These are phyloP conservation scores for Synchiropus splendidus DNA, from an alignment of 2,113 vertebrate genomes.

Conservation along the genomic window DNA sequence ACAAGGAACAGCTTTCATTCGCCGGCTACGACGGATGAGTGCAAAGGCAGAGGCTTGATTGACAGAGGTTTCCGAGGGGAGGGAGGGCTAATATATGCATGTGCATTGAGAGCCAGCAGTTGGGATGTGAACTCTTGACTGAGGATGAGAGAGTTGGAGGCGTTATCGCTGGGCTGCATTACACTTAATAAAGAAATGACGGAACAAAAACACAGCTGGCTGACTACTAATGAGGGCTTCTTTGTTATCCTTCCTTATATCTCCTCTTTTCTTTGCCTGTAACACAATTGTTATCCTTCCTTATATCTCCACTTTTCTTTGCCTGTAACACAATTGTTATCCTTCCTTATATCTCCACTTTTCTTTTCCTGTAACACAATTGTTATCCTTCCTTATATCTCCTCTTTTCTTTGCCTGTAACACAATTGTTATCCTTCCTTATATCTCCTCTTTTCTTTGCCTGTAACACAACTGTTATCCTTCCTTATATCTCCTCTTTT, in stretches of 20 bases:
- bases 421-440: no score
- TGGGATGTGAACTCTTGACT: conserved; percentile 35
- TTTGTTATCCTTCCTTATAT: conserved; percentile 2
- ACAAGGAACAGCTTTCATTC: neutral
- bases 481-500: no score
- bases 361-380: no score
- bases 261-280: conserved; percentile 13
- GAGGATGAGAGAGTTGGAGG: conserved; percentile 32
- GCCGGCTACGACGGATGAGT: conserved; percentile 3
- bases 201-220: neutral
- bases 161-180: conserved; percentile 34
- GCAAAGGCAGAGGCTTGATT: neutral
- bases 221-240: conserved; percentile 19
- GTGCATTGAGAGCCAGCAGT: conserved; percentile 17
- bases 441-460: no score
- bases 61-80: neutral
- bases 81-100: conserved; percentile 1
- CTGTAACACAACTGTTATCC: no score
- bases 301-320: no score
- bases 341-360: no score
- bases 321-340: no score
- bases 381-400: no score
- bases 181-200: conserved; percentile 18
- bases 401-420: no score
- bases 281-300: no score